Evolutionary conservation across 1,140 invertebrate genomes (phyloP).

Genomic region (Megalopta genalis): DNA sequence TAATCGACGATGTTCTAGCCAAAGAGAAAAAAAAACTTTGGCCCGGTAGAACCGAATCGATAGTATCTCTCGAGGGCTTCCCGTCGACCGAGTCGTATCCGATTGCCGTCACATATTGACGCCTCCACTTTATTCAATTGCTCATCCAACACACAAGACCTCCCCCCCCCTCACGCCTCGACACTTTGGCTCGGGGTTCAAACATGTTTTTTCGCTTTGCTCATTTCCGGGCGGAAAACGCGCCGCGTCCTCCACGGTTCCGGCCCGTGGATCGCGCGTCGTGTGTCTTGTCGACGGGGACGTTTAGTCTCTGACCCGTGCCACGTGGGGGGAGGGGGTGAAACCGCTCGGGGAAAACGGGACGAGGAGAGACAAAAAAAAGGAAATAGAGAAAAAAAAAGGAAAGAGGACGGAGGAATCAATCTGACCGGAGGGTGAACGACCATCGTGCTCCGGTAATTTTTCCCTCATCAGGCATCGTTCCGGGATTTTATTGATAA

Average conservation of each 20-base stretch:
- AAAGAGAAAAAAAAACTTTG: too few relatives aligned
- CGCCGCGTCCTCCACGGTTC: conserved; percentile 68
- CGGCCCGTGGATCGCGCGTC: conserved; percentile 46
- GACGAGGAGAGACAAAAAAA: conserved; percentile 5
- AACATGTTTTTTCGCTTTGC: conserved; percentile 76
- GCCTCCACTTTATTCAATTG: conserved; percentile 73
- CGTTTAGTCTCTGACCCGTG: conserved; percentile 60
- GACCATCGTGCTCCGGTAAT: conserved; percentile 64
- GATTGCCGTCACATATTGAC: conserved; percentile 69
- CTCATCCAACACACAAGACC: conserved; percentile 66
- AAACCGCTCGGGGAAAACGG: conserved; percentile 28
- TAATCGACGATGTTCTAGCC: neutral
- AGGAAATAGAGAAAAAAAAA: too few relatives aligned
- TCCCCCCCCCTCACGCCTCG: too few relatives aligned
- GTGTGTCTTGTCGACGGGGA: conserved; percentile 39
- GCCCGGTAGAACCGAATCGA: conserved; percentile 20
- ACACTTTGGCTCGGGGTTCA: conserved; percentile 55
- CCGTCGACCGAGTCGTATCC: conserved; percentile 48
- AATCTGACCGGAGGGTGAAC: conserved; percentile 51
- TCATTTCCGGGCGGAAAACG: conserved; percentile 70
- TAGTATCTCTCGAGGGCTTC: conserved; percentile 36
- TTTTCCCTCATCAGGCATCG: conserved; percentile 75
- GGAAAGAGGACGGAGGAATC: conserved; percentile 29
- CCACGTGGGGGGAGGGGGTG: conserved; percentile 39
- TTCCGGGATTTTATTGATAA: conserved; percentile 77